Evolutionary conservation across 2,113 vertebrate genomes (phyloP).

Genomic region (Oenanthe oenanthe): DNA sequence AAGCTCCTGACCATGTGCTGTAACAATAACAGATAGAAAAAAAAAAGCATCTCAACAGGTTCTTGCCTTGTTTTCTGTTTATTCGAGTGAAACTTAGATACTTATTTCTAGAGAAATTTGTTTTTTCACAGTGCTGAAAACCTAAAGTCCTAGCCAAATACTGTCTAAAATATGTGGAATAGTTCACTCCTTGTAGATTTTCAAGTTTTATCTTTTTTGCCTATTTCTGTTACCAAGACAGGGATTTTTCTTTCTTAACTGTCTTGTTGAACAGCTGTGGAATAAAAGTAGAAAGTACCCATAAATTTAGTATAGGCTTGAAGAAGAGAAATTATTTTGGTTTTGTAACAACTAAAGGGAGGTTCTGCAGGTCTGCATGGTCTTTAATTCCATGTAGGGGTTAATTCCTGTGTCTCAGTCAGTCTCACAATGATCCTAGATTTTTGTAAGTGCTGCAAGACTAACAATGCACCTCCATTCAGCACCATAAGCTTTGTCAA

Average conservation of each 20-base stretch:
- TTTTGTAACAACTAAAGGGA: background rate
- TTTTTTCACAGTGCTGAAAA: background rate
- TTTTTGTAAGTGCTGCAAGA: background rate
- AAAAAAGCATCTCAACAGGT: too few relatives aligned
- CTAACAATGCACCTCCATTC: background rate
- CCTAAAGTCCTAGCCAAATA: background rate
- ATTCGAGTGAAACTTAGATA: background rate
- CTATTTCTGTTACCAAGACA: background rate
- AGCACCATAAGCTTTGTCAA: background rate
- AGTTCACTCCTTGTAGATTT: background rate
- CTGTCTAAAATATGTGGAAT: background rate
- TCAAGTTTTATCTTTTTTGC: background rate
- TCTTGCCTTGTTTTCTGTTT: background rate
- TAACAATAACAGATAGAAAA: background rate
- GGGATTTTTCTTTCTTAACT: background rate
- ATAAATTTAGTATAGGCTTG: background rate
- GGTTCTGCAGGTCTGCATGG: background rate
- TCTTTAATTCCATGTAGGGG: too few relatives aligned
- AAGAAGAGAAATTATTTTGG: background rate
- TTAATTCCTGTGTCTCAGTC: too few relatives aligned
- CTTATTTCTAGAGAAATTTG: background rate
- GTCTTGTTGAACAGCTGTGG: background rate
- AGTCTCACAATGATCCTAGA: background rate
- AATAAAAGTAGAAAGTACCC: background rate
- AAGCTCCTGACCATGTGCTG: background rate